These are phyloP conservation scores for Tachycineta bicolor DNA, from an alignment of 2,113 vertebrate genomes.

Conservation along the genomic window DNA sequence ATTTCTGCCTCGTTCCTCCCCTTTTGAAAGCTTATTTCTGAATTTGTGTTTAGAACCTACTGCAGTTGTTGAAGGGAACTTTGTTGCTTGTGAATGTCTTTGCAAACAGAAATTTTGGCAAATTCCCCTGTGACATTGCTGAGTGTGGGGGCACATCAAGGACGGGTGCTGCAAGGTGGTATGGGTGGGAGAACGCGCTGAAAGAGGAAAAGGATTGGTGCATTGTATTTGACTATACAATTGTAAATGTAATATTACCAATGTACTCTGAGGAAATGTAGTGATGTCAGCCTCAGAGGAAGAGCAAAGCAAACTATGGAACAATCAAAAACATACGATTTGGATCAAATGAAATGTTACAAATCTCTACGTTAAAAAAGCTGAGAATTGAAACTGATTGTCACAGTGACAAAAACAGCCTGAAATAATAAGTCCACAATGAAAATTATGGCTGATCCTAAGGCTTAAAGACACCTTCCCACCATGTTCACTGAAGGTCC, in stretches of 20 bases:
- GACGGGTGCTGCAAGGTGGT: background rate
- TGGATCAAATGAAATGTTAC: background rate
- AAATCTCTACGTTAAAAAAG: background rate
- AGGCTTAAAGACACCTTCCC: background rate
- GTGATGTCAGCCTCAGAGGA: background rate
- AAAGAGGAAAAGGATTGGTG: background rate
- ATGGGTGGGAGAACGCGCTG: background rate
- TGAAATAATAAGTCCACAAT: too few relatives aligned
- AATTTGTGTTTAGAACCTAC: background rate
- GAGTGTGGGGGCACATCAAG: background rate
- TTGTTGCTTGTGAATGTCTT: background rate
- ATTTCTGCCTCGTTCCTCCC: background rate
- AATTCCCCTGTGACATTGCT: fast-evolving
- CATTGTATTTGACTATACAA: fast-evolving
- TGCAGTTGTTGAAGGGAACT: background rate
- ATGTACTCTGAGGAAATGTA: background rate
- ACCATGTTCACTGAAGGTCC: background rate
- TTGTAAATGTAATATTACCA: background rate
- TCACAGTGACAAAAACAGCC: background rate
- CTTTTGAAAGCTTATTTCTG: background rate
- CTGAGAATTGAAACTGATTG: background rate
- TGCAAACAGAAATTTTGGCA: background rate
- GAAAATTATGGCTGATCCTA: background rate
- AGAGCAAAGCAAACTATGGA: background rate
- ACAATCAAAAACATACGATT: background rate